Base-by-base conservation (phyloP, 2,888 invertebrate genomes). In the Polylopha cassiicola region DNA sequence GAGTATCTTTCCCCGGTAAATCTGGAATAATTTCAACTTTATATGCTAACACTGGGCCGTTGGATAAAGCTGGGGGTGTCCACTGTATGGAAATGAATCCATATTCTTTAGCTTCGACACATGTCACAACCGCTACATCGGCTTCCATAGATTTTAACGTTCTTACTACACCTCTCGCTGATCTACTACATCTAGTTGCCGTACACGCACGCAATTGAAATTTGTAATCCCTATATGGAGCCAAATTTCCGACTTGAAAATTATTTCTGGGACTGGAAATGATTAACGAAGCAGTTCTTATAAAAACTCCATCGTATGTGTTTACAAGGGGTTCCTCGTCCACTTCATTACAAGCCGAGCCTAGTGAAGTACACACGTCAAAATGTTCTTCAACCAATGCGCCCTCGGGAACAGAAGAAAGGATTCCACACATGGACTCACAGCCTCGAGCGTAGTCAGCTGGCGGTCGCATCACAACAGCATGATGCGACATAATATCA, bases 171-270 rank as follows among this genome's bases (percentile, higher is more conserved):
- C 61, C 65, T 39, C 70, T 67, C 14, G 66, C 57, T 15, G 73
- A 73, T 49, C 73, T 62, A 34, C 85, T 84, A 30, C 85, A 85
- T 6, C 39, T 30, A 2, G 51, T 39, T 3, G 50, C 47, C 28
- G 62, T 58, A 47, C 85, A 85, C 18, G 78, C 73, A 42, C 81
- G 61, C 36, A 85, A 52, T 39, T 69, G 59, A 46, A 84, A 74
- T 38, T 64, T 73, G 37, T 84, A 85, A 52, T 82, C 82, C 48
- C 81, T 63, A 33, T 55, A 85, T 0, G 84, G 82, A 10, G 77
- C 76, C 22, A 85, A 50, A 1, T 65, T 65, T 5, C 58, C 66
- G 3, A 85, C 58, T 56, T 70, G 62, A 29, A 59, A 75, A 2
- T 51, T 50, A 20, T 56, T 68, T 48, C 46, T 61, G 1, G 57